These are phyloP conservation scores for Thysanoteuthis rhombus DNA, from an alignment of 2,888 invertebrate genomes.

Conservation along the genomic window DNA sequence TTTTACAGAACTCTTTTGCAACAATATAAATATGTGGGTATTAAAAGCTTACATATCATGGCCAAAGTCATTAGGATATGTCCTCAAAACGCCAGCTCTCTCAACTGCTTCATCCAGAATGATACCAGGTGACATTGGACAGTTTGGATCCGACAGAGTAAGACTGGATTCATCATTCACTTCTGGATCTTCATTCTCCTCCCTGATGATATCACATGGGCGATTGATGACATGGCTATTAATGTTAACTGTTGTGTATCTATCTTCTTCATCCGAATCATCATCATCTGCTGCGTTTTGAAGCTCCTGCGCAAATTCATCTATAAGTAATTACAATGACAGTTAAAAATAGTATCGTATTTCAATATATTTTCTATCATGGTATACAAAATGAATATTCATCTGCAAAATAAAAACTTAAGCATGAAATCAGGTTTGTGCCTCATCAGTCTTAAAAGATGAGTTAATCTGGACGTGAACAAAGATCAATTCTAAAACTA, in stretches of 20 bases:
- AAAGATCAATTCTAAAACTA: neutral
- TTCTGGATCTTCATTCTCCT: slow-evolving; percentile 19
- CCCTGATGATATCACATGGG: neutral
- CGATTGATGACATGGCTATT: neutral
- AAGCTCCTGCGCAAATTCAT: slow-evolving; percentile 21
- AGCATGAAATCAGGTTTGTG: neutral
- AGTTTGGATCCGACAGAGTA: neutral
- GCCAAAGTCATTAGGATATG: neutral
- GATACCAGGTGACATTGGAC: neutral
- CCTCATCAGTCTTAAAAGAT: neutral
- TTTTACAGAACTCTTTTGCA: too few species aligned
- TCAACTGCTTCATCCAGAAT: neutral
- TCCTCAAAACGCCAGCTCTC: neutral
- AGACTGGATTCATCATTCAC: neutral
- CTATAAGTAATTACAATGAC: neutral
- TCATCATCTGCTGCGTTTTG: slow-evolving; percentile 24
- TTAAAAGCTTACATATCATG: neutral
- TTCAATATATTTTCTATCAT: neutral
- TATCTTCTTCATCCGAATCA: slow-evolving; percentile 23
- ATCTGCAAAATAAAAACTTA: neutral
- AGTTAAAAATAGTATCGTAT: neutral
- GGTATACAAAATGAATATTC: neutral
- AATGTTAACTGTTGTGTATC: neutral
- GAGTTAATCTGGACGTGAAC: neutral
- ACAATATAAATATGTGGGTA: neutral